Conservation (phyloP, 2,888 invertebrate genomes). For the Scaptomyza flava region DNA sequence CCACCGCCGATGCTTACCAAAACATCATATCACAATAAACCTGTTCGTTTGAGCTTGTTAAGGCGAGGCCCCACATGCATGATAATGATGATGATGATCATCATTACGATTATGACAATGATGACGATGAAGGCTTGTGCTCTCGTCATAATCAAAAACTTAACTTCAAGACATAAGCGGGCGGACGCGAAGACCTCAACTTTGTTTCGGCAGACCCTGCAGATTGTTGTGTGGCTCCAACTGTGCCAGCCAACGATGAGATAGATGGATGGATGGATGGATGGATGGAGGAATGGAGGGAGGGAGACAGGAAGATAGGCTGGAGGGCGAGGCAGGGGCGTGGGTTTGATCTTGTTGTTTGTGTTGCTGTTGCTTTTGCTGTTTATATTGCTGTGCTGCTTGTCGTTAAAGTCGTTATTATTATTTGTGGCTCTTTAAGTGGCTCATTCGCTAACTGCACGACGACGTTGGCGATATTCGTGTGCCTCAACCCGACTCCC, state of each 20-base stretch:
- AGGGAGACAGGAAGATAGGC: not conserved
- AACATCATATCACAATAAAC: slow-evolving; percentile 73
- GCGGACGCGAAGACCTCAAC: slow-evolving; percentile 66
- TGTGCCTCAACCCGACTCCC: slow-evolving; percentile 52
- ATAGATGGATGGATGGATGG: slow-evolving; percentile 3
- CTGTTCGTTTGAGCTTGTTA: slow-evolving; percentile 76
- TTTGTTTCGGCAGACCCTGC: slow-evolving; percentile 55
- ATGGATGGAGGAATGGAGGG: not conserved
- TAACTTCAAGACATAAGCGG: slow-evolving; percentile 69
- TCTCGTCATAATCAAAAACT: slow-evolving; percentile 66
- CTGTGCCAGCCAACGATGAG: slow-evolving; percentile 25
- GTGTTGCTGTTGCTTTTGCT: slow-evolving; percentile 29
- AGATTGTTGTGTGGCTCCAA: slow-evolving; percentile 56
- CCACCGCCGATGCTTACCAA: slow-evolving; percentile 26
- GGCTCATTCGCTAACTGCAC: slow-evolving; percentile 81
- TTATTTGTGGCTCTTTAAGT: slow-evolving; percentile 80
- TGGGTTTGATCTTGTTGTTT: slow-evolving; percentile 49
- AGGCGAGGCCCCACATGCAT: slow-evolving; percentile 57
- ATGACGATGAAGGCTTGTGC: slow-evolving; percentile 23
- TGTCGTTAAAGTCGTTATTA: slow-evolving; percentile 79
- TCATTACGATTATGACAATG: slow-evolving; percentile 18
- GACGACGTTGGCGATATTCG: slow-evolving; percentile 76
- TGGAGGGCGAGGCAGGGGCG: slow-evolving; percentile 15
- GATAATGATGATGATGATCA: slow-evolving; percentile 13
- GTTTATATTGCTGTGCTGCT: slow-evolving; percentile 58